phyloP scores from a whole-genome alignment of 2,113 vertebrate genomes.

The Terrapene triunguis region DNA sequence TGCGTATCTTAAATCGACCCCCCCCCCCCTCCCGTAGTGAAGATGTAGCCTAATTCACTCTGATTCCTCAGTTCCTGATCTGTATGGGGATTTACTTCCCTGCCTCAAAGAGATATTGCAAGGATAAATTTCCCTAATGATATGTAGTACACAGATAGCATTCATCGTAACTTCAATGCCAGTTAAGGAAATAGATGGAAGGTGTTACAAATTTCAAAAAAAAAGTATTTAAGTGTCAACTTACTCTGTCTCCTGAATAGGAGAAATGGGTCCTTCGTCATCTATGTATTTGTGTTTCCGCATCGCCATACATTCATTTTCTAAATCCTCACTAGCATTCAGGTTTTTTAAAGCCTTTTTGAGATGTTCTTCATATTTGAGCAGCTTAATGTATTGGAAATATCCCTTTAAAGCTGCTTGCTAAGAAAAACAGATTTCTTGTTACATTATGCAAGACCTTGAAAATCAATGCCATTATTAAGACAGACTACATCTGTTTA shows the following conservation, averaged over 20 bases:
- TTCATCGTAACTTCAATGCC: fast-evolving
- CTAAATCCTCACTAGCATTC: constrained; percentile 76
- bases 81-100: not conserved
- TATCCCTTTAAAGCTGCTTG: constrained; percentile 80
- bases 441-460: not conserved
- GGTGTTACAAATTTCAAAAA: not conserved
- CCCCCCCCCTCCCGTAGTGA: too few species aligned
- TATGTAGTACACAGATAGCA: too few species aligned
- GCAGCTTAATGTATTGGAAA: constrained; percentile 78
- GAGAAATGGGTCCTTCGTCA: constrained; percentile 83
- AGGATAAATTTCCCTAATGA: too few species aligned
- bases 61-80: not conserved
- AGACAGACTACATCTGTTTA: not conserved
- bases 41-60: too few species aligned
- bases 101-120: not conserved
- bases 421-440: constrained; percentile 36
- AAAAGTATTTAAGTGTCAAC: not conserved
- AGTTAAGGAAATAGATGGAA: not conserved
- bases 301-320: constrained; percentile 71
- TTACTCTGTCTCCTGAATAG: constrained; percentile 80
- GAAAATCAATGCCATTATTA: not conserved
- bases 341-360: constrained; percentile 76
- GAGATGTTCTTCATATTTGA: constrained; percentile 81
- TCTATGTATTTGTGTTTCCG: constrained; percentile 81
- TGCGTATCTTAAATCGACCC: too few species aligned